Percentiles rank a stretch among this genome's conserved stretches.
phyloP scores from a whole-genome alignment of 2,113 vertebrate species.

The Turdus rufiventris region DNA sequence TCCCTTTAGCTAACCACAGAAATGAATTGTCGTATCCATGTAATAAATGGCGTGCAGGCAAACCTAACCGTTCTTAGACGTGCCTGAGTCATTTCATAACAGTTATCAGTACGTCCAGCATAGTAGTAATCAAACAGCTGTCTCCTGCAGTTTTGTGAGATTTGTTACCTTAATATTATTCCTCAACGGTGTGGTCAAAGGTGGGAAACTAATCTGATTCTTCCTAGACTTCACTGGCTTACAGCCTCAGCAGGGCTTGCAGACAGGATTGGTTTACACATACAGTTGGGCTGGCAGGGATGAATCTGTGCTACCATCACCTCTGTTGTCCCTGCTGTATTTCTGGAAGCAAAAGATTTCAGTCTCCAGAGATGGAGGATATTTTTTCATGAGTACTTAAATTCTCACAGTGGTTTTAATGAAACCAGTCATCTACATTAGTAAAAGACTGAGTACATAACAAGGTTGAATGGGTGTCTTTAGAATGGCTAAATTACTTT shows the following conservation, averaged over 20 bases:
- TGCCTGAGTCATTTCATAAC: not conserved
- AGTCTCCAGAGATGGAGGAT: not conserved
- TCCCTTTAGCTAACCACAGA: not conserved
- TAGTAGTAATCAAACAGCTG: not conserved
- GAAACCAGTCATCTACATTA: not conserved
- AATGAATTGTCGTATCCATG: not conserved
- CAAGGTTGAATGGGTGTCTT: not conserved
- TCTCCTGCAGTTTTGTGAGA: not conserved
- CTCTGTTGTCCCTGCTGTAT: not conserved
- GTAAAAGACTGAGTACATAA: not conserved
- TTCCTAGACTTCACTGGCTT: not conserved
- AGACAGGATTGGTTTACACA: not conserved
- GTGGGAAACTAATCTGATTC: not conserved
- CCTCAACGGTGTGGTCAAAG: not conserved
- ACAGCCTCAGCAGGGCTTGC: not conserved
- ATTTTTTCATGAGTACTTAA: slow-evolving; percentile 12
- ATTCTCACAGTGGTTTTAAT: not conserved
- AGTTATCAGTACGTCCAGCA: not conserved
- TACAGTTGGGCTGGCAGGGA: not conserved
- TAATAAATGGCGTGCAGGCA: not conserved
- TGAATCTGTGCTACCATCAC: not conserved
- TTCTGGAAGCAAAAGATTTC: not conserved
- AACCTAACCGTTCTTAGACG: not conserved
- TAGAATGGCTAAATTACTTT: not conserved
- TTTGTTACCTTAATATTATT: not conserved